Conservation (phyloP, 2,797 vertebrate genomes). For the Acestrorhynchus altus region DNA sequence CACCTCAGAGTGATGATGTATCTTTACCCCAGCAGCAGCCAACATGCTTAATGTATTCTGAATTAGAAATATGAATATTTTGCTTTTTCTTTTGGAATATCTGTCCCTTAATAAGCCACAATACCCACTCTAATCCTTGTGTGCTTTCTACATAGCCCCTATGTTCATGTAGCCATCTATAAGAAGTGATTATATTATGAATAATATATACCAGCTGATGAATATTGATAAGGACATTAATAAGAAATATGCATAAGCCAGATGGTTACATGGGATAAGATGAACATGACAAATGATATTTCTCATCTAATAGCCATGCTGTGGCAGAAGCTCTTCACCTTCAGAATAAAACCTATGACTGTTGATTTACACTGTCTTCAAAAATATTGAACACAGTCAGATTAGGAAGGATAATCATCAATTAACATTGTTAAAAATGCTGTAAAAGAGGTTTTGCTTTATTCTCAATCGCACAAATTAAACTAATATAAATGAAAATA, state of each 20-base stretch:
- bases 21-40: constrained; percentile 1
- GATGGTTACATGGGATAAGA: constrained; percentile 30
- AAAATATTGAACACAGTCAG: not conserved
- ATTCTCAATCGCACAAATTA: too few relatives aligned
- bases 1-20: constrained; percentile 10
- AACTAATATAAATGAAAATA: too few relatives aligned
- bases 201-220: constrained; percentile 36
- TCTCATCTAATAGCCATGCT: not conserved
- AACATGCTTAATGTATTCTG: not conserved
- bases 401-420: too few relatives aligned
- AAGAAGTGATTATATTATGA: constrained; percentile 41
- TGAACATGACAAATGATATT: constrained; percentile 31
- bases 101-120: constrained; percentile 14
- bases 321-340: not conserved
- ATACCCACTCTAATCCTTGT: not conserved
- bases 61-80: constrained; percentile 8
- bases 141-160: constrained; percentile 19
- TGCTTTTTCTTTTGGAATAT: constrained; percentile 26
- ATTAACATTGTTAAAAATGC: too few relatives aligned
- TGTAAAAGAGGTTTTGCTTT: too few relatives aligned
- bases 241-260: constrained; percentile 48
- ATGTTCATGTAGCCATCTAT: constrained; percentile 32
- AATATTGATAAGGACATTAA: constrained; percentile 55
- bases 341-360: not conserved
- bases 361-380: not conserved